Evolutionary conservation across 2,888 invertebrate species (phyloP).

Genomic region (Limnephilus rhombicus): DNA sequence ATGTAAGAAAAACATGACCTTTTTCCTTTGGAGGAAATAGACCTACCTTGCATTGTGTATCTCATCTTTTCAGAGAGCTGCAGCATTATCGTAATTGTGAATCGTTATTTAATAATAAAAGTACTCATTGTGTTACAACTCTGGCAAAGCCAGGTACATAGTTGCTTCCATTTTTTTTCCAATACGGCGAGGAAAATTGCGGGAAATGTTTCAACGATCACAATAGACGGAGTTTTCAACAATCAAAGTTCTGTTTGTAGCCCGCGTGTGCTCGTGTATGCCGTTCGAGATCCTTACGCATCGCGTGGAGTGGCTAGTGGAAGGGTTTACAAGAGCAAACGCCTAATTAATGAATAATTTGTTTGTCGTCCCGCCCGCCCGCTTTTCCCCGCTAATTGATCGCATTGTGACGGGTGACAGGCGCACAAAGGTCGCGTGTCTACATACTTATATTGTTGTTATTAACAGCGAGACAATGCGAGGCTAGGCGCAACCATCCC

Average conservation of each 20-base stretch:
- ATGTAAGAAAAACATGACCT: no score
- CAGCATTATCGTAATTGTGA: no score
- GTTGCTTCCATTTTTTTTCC: neutral
- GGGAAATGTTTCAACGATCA: neutral
- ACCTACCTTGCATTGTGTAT: no score
- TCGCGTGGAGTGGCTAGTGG: neutral
- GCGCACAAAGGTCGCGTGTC: constrained; percentile 65
- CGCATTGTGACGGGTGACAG: constrained; percentile 64
- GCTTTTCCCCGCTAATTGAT: constrained; percentile 62
- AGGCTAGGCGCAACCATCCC: constrained; percentile 15
- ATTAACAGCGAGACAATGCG: constrained; percentile 51
- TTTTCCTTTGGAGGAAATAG: no score
- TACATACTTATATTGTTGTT: constrained; percentile 56
- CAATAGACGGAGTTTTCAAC: neutral
- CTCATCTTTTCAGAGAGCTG: no score
- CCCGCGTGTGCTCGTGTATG: neutral
- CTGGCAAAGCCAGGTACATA: neutral
- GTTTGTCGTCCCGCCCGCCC: constrained; percentile 41
- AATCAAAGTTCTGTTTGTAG: neutral
- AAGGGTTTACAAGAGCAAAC: neutral
- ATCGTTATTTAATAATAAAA: no score
- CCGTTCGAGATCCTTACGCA: neutral
- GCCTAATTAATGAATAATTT: constrained; percentile 50
- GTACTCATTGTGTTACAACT: neutral
- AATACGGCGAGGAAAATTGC: no score